Evolutionary conservation across 2,113 vertebrate genomes (phyloP).

Genomic region (Xenotilapia flavipinnis): DNA sequence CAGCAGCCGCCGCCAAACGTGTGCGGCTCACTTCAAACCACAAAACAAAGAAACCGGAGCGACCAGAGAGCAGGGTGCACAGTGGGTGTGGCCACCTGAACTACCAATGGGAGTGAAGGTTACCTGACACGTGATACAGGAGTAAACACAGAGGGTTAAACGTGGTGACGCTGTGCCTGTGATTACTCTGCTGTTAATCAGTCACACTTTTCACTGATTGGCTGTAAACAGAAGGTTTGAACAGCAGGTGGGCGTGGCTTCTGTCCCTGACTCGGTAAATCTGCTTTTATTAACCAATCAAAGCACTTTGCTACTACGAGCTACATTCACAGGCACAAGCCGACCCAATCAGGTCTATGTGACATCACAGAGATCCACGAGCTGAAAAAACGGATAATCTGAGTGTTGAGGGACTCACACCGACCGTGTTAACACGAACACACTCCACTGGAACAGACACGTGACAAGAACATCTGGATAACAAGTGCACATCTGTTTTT

Average conservation of each 20-base stretch:
- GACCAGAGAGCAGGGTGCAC: not conserved
- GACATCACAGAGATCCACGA: not conserved
- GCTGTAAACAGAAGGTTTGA: not conserved
- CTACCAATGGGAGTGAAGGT: not conserved
- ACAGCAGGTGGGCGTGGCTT: not conserved
- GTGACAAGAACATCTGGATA: not conserved
- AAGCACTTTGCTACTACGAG: not conserved
- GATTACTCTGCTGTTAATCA: not conserved
- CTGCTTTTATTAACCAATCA: not conserved
- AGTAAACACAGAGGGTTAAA: not conserved
- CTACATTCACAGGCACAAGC: not conserved
- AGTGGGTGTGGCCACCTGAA: not conserved
- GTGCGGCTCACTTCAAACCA: not conserved
- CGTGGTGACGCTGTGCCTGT: not conserved
- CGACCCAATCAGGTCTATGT: not conserved
- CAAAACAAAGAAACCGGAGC: rapidly evolving
- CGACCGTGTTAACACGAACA: not conserved
- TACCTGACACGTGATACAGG: not conserved
- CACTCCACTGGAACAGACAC: not conserved
- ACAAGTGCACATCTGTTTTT: not conserved
- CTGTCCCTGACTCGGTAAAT: not conserved
- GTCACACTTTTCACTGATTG: not conserved
- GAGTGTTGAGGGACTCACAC: not conserved
- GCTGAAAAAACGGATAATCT: not conserved
- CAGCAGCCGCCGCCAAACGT: not conserved